These are phyloP conservation scores for Pipistrellus nathusii DNA, from an alignment of 2,797 vertebrate species.

Conservation along the genomic window DNA sequence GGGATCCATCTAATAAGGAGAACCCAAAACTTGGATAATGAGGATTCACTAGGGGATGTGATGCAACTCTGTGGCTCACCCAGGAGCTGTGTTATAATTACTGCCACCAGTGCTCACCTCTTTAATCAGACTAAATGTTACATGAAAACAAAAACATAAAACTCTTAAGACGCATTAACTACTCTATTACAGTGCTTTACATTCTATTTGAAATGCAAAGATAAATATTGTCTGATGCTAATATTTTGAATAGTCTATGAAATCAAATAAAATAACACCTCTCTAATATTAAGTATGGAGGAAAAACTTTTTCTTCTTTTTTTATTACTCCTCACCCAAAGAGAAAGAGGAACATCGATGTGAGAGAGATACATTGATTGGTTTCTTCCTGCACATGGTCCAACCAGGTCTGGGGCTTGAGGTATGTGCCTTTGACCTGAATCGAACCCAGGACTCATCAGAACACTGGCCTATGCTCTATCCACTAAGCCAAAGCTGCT, in stretches of 20 bases:
- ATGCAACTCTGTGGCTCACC: constrained; percentile 45
- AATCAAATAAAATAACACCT: neutral
- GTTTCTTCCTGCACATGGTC: no score
- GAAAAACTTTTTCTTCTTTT: neutral
- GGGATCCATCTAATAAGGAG: constrained; percentile 51
- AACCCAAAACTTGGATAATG: constrained; percentile 49
- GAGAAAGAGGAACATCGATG: no score
- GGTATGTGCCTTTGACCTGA: no score
- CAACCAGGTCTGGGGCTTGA: no score
- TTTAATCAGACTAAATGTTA: neutral
- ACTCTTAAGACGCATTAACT: neutral
- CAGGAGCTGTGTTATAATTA: neutral
- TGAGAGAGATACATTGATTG: no score
- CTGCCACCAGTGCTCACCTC: neutral
- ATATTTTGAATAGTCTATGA: neutral
- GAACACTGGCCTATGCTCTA: no score
- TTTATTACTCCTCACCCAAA: no score
- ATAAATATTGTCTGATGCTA: neutral
- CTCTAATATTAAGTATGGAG: constrained; percentile 9
- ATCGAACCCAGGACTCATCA: no score
- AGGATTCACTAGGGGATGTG: constrained; percentile 44
- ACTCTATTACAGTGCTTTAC: neutral
- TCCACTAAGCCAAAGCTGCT: no score
- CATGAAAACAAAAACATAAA: neutral
- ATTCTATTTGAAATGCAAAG: neutral